Evolutionary conservation across 2,888 invertebrate genomes (phyloP).

Genomic region (Ceriagrion tenellum): DNA sequence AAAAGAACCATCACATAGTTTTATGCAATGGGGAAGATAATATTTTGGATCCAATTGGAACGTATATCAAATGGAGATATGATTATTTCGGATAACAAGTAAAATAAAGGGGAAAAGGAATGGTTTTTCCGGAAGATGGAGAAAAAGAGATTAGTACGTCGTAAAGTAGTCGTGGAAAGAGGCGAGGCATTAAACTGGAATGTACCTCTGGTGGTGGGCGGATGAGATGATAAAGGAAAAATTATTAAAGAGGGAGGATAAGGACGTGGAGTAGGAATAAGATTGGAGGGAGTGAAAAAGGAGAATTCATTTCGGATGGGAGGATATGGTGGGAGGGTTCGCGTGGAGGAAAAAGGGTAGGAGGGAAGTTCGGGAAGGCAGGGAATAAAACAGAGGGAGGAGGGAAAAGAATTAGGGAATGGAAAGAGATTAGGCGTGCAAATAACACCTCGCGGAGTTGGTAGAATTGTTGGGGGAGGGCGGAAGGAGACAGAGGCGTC

Average conservation of each 20-base stretch:
- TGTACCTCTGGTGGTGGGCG: neutral
- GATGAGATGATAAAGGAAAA: neutral
- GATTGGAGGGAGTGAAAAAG: neutral
- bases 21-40: neutral
- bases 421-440: conserved; percentile 54
- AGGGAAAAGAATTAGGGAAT: conserved; percentile 8
- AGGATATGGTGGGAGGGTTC: neutral
- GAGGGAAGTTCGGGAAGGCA: neutral
- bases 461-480: neutral
- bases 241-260: neutral
- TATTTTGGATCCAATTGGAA: neutral
- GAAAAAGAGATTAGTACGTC: neutral
- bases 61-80: neutral
- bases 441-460: conserved; percentile 38
- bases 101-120: neutral
- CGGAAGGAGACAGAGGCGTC: neutral
- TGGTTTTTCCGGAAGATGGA: neutral
- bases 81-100: neutral
- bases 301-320: neutral
- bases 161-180: neutral
- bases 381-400: neutral
- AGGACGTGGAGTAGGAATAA: neutral
- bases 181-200: neutral
- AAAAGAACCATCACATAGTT: too few relatives aligned
- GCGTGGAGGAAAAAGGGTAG: neutral